Evolutionary conservation across 2,797 vertebrate genomes (phyloP).

Genomic region (Phrynocephalus forsythii): DNA sequence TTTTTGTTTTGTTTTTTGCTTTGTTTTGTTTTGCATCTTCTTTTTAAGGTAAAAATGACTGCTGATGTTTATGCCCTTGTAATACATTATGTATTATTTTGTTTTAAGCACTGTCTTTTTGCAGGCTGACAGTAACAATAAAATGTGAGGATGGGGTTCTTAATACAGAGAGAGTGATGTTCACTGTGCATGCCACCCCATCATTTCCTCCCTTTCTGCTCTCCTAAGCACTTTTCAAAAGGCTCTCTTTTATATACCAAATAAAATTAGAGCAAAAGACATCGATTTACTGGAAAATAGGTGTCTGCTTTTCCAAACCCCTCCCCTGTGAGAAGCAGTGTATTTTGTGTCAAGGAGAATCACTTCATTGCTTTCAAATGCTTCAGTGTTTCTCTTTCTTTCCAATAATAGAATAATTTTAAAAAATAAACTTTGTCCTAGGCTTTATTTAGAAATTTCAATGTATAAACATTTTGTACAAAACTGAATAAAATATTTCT

Average conservation of each 20-base stretch:
- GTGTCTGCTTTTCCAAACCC: slow-evolving; percentile 56
- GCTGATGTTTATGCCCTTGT: slow-evolving; percentile 92
- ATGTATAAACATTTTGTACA: not conserved
- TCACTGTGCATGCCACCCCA: slow-evolving; percentile 82
- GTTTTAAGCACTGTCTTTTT: slow-evolving; percentile 99
- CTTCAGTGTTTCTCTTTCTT: slow-evolving; percentile 55
- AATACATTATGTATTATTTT: slow-evolving; percentile 99
- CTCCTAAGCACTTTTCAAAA: slow-evolving; percentile 97
- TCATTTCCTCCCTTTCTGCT: slow-evolving; percentile 85
- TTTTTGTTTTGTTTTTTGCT: not conserved
- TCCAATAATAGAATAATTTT: no score
- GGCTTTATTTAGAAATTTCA: no score
- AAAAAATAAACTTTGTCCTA: no score
- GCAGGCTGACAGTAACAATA: slow-evolving; percentile 99
- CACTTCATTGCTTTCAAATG: slow-evolving; percentile 49
- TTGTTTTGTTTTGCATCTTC: slow-evolving; percentile 87
- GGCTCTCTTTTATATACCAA: slow-evolving; percentile 95
- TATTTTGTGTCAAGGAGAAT: slow-evolving; percentile 21
- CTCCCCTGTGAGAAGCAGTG: slow-evolving; percentile 52
- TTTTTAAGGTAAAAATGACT: slow-evolving; percentile 94
- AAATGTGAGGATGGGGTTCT: slow-evolving; percentile 99
- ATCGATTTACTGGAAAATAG: slow-evolving; percentile 88
- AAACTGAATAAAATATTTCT: not conserved
- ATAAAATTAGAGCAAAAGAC: slow-evolving; percentile 91
- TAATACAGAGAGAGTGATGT: slow-evolving; percentile 99